Evolutionary conservation across 2,888 invertebrate genomes (phyloP).

Genomic region (Smittia aterrima): DNA sequence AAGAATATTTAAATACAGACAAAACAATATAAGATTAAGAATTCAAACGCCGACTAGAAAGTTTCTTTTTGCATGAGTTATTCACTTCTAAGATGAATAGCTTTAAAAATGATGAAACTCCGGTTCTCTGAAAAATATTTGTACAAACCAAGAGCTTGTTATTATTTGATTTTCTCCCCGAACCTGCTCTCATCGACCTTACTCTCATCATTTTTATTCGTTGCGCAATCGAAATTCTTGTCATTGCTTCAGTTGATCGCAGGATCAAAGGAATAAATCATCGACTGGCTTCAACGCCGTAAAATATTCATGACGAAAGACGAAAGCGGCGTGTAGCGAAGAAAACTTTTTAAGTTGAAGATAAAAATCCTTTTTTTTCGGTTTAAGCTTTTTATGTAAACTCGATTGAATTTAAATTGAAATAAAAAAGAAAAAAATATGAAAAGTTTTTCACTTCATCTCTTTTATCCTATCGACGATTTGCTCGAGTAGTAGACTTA

Average conservation of each 20-base stretch:
- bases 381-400: constrained; percentile 41
- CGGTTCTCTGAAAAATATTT: no score
- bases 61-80: not conserved
- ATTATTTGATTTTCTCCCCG: no score
- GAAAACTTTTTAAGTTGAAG: constrained; percentile 18
- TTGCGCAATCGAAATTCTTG: constrained; percentile 13
- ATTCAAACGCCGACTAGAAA: not conserved
- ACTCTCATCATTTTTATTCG: not conserved
- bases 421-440: not conserved
- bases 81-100: not conserved
- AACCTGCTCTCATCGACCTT: no score
- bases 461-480: constrained; percentile 27
- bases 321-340: not conserved
- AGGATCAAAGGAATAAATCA: not conserved
- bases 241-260: not conserved
- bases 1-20: constrained; percentile 2
- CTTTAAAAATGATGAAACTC: no score
- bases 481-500: not conserved
- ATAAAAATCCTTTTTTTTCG: constrained; percentile 16
- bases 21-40: not conserved
- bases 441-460: not conserved
- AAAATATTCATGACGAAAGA: not conserved
- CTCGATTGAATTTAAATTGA: constrained; percentile 26
- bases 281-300: not conserved
- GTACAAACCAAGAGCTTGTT: no score